Evolutionary conservation across 2,797 vertebrate genomes (phyloP).

Genomic region (Phrynocephalus vlangalii): DNA sequence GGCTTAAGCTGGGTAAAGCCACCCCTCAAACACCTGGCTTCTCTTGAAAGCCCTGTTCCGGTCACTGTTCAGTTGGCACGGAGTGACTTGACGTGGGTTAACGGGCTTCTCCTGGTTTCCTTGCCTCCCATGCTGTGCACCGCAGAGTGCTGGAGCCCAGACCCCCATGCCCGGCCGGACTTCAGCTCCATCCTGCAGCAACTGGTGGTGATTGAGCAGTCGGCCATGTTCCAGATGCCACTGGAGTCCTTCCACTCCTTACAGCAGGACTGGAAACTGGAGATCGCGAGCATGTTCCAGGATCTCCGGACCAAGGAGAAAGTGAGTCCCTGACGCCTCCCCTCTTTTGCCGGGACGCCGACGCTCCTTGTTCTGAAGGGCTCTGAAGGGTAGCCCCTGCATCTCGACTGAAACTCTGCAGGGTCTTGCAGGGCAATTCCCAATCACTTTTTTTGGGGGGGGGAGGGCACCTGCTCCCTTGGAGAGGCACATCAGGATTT

Average conservation of each 20-base stretch:
- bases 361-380: not conserved
- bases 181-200: constrained; percentile 85
- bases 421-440: too few relatives aligned
- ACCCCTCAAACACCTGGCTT: too few relatives aligned
- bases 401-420: too few relatives aligned
- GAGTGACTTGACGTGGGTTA: not conserved
- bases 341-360: fast-evolving
- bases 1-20: too few relatives aligned
- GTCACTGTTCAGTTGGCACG: too few relatives aligned
- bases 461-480: too few relatives aligned
- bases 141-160: constrained; percentile 90
- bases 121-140: not conserved
- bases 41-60: too few relatives aligned
- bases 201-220: constrained; percentile 88
- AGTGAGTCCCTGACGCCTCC: constrained; percentile 69
- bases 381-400: too few relatives aligned
- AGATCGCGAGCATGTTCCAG: constrained; percentile 94
- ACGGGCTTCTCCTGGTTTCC: too few relatives aligned
- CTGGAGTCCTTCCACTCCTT: constrained; percentile 92
- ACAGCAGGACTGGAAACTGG: constrained; percentile 93
- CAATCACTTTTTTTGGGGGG: not conserved
- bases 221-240: constrained; percentile 92
- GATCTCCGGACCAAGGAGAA: constrained; percentile 93
- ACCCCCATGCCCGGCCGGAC: constrained; percentile 85
- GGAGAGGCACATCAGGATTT: not conserved